Percentiles rank a stretch among this genome's conserved stretches.
Conservation (phyloP, 1,140 invertebrate species). For the Potamilus streckersoni region DNA sequence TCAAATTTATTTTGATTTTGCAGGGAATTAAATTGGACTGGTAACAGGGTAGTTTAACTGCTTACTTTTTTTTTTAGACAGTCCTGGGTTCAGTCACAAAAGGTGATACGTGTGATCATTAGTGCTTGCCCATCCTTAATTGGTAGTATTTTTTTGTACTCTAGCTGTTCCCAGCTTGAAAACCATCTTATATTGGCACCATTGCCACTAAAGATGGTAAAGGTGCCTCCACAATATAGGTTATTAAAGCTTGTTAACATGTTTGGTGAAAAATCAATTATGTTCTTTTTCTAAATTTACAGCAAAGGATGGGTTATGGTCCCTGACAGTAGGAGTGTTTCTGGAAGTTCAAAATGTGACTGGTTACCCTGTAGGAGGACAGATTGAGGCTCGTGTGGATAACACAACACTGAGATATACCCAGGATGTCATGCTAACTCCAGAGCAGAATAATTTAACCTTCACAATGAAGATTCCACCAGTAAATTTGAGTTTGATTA, state of each 20-base stretch:
- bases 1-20: too few relatives aligned
- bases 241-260: too few relatives aligned
- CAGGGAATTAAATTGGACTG: too few relatives aligned
- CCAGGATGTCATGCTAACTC: constrained; percentile 15
- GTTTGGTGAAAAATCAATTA: too few relatives aligned
- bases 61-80: too few relatives aligned
- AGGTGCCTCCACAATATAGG: not conserved
- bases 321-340: constrained; percentile 36
- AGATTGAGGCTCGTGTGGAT: constrained; percentile 32
- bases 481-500: constrained; percentile 13
- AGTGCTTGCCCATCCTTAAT: too few relatives aligned
- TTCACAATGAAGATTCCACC: constrained; percentile 28
- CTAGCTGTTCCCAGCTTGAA: too few relatives aligned
- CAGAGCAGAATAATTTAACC: constrained; percentile 4
- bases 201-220: not conserved
- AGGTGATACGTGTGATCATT: too few relatives aligned
- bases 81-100: too few relatives aligned
- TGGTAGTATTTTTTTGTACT: too few relatives aligned
- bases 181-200: not conserved
- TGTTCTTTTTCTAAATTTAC: not conserved
- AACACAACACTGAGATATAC: constrained; percentile 23
- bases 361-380: constrained; percentile 18
- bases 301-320: constrained; percentile 39
- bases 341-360: constrained; percentile 16
- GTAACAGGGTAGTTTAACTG: too few relatives aligned